Percentiles rank a stretch among this genome's conserved stretches.
Evolutionary conservation across 2,888 invertebrate genomes (phyloP).

Genomic region (Sphaerolaimus hirsutus): DNA sequence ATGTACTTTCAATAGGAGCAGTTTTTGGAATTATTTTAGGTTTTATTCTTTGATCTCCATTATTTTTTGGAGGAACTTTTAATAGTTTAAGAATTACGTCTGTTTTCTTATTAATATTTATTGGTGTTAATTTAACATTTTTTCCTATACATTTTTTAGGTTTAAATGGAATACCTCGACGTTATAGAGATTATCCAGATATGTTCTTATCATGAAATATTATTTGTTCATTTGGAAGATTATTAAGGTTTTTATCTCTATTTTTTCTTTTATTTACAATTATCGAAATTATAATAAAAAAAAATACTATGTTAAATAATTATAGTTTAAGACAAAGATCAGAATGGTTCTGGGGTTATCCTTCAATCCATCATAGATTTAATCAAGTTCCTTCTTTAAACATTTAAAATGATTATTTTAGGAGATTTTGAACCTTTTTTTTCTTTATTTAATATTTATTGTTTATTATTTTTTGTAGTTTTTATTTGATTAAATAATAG

Average conservation of each 20-base stretch:
- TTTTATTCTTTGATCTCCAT: slow-evolving; percentile 45
- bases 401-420: slow-evolving; percentile 9
- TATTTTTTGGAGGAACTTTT: slow-evolving; percentile 41
- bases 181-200: slow-evolving; percentile 49
- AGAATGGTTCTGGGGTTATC: slow-evolving; percentile 10
- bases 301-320: not conserved
- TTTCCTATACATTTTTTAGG: slow-evolving; percentile 56
- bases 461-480: not conserved
- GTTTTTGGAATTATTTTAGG: slow-evolving; percentile 53
- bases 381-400: slow-evolving; percentile 14
- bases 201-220: slow-evolving; percentile 42
- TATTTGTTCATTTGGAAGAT: slow-evolving; percentile 42
- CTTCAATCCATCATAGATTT: slow-evolving; percentile 15
- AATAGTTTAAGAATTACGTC: slow-evolving; percentile 40
- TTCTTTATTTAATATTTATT: not conserved
- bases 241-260: slow-evolving; percentile 38
- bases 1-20: slow-evolving; percentile 52
- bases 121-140: slow-evolving; percentile 52
- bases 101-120: slow-evolving; percentile 46
- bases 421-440: slow-evolving; percentile 6
- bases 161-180: slow-evolving; percentile 46
- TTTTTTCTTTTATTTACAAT: slow-evolving; percentile 38
- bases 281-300: slow-evolving; percentile 32
- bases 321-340: not conserved
- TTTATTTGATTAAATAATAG: slow-evolving; percentile 9